Evolutionary conservation across 2,888 invertebrate genomes (phyloP).

Genomic region (Norana najaformis): DNA sequence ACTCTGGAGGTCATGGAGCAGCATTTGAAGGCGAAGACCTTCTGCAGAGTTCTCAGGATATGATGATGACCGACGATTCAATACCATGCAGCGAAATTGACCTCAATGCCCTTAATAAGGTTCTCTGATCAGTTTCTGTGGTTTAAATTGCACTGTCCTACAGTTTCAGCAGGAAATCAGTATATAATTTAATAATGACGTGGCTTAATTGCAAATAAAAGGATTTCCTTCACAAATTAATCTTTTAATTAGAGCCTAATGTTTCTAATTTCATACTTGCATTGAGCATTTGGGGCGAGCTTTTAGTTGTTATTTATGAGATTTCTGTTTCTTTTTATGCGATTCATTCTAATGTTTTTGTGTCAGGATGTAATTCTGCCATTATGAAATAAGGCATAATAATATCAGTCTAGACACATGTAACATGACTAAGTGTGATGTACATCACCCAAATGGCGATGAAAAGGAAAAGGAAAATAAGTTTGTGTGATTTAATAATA

Average conservation of each 20-base stretch:
- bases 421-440: too few relatives aligned
- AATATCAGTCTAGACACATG: too few relatives aligned
- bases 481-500: too few relatives aligned
- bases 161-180: not conserved
- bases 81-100: conserved; percentile 61
- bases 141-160: not conserved
- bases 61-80: conserved; percentile 55
- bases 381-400: too few relatives aligned
- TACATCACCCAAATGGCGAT: too few relatives aligned
- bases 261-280: not conserved
- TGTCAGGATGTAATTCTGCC: not conserved
- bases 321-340: not conserved
- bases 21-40: not conserved
- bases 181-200: not conserved
- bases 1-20: not conserved
- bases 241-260: not conserved
- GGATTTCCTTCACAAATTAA: not conserved
- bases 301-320: not conserved
- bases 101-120: conserved; percentile 36
- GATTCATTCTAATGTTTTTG: not conserved
- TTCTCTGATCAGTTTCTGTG: not conserved
- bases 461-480: too few relatives aligned
- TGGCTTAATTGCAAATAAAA: not conserved
- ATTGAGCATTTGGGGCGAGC: not conserved
- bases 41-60: conserved; percentile 16